Conservation (phyloP, 2,888 invertebrate genomes). For the Leptarthrus brevirostris region DNA sequence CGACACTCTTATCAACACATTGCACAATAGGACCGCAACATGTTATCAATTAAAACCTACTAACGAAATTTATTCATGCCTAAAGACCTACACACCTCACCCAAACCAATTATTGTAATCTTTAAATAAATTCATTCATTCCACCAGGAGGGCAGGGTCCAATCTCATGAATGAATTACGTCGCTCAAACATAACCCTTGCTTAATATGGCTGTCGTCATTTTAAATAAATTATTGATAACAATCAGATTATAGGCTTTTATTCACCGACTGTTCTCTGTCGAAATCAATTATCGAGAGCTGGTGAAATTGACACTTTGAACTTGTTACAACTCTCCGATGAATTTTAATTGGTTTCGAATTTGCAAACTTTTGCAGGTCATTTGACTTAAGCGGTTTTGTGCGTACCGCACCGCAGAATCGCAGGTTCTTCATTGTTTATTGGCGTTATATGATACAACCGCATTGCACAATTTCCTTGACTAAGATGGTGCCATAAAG, state of each 20-base stretch:
- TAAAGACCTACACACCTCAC: too few species aligned
- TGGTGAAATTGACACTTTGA: conserved; percentile 35
- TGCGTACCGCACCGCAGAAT: too few species aligned
- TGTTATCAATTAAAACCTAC: too few species aligned
- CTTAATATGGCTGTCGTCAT: neutral
- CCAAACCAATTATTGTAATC: too few species aligned
- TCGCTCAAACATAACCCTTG: neutral
- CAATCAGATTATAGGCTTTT: neutral
- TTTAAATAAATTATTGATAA: conserved; percentile 16
- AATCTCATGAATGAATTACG: conserved; percentile 8
- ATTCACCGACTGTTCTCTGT: conserved; percentile 17
- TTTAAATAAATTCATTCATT: neutral
- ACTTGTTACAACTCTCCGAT: conserved; percentile 19
- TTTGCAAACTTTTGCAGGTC: neutral
- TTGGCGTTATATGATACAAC: neutral
- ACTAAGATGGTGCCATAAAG: conserved; percentile 5
- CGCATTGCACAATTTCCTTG: neutral
- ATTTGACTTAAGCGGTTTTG: neutral
- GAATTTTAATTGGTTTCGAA: conserved; percentile 20
- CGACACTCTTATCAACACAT: too few species aligned
- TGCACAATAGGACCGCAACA: too few species aligned
- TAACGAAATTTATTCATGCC: too few species aligned
- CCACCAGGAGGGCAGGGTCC: neutral
- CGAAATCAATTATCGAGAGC: conserved; percentile 5
- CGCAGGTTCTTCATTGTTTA: neutral